A percentile compares a stretch with the other conserved stretches of the same genome.
These are phyloP conservation scores for Halcyon leucocephala DNA, from an alignment of 2,797 vertebrate species.

Conservation along the genomic window DNA sequence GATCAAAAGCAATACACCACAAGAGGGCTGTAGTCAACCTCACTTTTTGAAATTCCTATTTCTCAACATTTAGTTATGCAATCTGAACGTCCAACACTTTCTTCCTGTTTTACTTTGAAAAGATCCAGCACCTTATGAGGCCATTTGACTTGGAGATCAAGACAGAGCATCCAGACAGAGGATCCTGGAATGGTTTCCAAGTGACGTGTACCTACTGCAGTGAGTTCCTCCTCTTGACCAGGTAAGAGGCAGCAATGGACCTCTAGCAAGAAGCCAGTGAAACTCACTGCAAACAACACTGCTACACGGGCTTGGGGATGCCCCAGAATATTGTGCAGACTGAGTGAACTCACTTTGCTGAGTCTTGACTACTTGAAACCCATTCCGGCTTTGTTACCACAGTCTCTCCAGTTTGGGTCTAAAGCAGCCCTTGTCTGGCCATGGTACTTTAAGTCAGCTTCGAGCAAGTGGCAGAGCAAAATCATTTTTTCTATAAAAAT, in stretches of 20 bases:
- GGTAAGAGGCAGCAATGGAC: not conserved
- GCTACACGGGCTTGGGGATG: not conserved
- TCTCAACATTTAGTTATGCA: not conserved
- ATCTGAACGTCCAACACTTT: not conserved
- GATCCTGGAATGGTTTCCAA: not conserved
- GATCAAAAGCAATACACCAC: not conserved
- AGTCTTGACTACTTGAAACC: not conserved
- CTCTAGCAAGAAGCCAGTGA: not conserved
- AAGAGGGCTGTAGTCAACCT: constrained; percentile 30
- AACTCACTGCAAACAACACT: not conserved
- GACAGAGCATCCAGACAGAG: not conserved
- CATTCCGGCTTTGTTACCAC: not conserved
- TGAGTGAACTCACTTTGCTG: not conserved
- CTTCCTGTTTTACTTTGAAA: not conserved
- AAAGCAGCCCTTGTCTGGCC: not conserved
- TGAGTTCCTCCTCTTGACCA: not conserved
- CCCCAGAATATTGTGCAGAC: not conserved
- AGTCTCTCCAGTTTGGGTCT: not conserved
- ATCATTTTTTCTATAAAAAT: not conserved
- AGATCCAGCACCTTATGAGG: not conserved
- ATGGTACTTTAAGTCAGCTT: not conserved
- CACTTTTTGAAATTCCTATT: not conserved
- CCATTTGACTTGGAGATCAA: not conserved
- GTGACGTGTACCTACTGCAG: not conserved
- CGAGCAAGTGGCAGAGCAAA: not conserved